Evolutionary conservation across 2,113 vertebrate species (phyloP), one percentile per base, ranked within the genome.

Genomic region (Zapus hudsonius): DNA sequence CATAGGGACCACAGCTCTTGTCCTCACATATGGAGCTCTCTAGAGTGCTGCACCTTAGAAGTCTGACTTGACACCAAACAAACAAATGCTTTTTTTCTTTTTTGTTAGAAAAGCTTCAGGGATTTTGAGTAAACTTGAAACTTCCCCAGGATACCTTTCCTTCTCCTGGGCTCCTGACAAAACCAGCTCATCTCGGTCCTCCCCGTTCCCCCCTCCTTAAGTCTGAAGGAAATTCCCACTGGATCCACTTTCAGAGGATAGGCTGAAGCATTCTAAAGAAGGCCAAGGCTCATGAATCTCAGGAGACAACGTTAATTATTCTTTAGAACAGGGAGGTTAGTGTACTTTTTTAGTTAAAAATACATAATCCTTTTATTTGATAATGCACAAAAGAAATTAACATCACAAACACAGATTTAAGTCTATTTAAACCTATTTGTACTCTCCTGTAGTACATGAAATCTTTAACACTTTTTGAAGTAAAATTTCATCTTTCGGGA

Each of bases 361-460:
- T 70, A 96, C 97, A 98, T 96, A 96, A 97, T 98, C 97, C 97
- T 98, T 98, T 98, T 97, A 84, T 96, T 61, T 20, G 19, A 89
- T 94, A 97, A 96, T 98, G 97, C 97, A 98, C 95, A 96, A 97
- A 97, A 98, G 96, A 98, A 97, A 97, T 95, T 94, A 97, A 98
- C 96, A 96, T 97, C 97, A 97, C 85, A 96, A 96, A 98, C 96
- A 95, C 75, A 96, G 74, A 97, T 97, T 97, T 97, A 98, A 97
- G 96, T 81, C 96, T 98, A 97, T 57, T 20, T 97, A 98, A 97
- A 96, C 83, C 96, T 98, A 97, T 52, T 20, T 80, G 95, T 92
- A 97, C 96, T 93, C 96, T 96, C 82, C 97, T 96, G 96, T 38
- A 97, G 92, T 85, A 97, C 84, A 95, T 90, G 93, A 95, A 97